phyloP scores from a whole-genome alignment of 2,797 vertebrate species.

The Pyrocephalus nanus region DNA sequence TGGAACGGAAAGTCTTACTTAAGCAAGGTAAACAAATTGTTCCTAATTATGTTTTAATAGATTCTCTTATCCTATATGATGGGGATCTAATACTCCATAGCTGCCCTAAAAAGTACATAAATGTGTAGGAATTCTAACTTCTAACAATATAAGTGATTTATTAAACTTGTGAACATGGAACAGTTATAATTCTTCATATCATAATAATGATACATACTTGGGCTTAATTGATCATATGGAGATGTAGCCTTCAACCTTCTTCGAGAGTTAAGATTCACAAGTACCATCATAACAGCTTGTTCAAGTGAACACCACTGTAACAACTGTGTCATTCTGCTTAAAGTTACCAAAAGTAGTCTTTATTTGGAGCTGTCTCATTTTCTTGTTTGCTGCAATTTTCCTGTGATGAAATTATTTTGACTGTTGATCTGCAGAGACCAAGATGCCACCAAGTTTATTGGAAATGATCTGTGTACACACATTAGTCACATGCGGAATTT shows the following conservation, averaged over 20 bases:
- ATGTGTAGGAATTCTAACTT: not conserved
- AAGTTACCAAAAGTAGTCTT: not conserved
- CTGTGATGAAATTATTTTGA: not conserved
- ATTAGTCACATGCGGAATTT: not conserved
- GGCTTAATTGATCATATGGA: not conserved
- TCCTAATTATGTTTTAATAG: not conserved
- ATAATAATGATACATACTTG: not conserved
- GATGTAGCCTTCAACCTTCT: not conserved
- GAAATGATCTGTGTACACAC: not conserved
- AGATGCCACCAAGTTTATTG: not conserved
- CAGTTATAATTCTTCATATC: not conserved
- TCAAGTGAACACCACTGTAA: not conserved
- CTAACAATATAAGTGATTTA: not conserved
- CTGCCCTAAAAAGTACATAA: not conserved
- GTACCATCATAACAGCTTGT: not conserved
- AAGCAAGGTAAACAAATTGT: not conserved
- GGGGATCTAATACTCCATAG: not conserved
- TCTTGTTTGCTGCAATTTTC: not conserved
- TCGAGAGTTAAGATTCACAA: not conserved
- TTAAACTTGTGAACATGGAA: not conserved
- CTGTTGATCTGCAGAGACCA: not conserved
- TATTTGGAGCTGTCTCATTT: not conserved
- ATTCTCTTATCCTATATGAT: not conserved
- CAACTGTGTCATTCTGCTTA: not conserved
- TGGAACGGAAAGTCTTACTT: not conserved